Evolutionary conservation across 2,113 vertebrate species (phyloP).

Genomic region (Pedionomus torquatus): DNA sequence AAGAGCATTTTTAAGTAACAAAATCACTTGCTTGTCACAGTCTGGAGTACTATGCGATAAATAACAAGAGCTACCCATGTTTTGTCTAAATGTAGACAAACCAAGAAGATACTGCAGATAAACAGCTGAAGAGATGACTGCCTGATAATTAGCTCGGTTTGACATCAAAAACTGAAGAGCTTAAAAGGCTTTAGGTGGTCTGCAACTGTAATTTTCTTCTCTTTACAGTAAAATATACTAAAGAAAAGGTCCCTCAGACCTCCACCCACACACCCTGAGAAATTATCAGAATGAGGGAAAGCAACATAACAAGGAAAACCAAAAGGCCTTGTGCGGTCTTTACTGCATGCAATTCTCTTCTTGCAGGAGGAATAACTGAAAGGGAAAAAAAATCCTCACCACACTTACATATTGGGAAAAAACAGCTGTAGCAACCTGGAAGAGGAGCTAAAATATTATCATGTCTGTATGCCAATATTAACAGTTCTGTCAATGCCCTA

Average conservation of each 20-base stretch:
- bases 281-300: background rate
- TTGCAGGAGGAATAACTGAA: background rate
- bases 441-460: background rate
- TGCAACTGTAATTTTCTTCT: background rate
- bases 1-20: background rate
- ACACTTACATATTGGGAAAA: background rate
- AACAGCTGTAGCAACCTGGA: background rate
- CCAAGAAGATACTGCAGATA: background rate
- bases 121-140: background rate
- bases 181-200: background rate
- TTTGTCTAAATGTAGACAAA: background rate
- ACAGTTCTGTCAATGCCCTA: background rate
- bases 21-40: background rate
- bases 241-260: background rate
- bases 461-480: background rate
- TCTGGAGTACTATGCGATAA: background rate
- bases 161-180: background rate
- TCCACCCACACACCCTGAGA: background rate
- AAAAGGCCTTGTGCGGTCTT: background rate
- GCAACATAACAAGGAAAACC: background rate
- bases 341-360: background rate
- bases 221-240: background rate
- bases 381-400: background rate
- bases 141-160: background rate
- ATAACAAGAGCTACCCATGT: background rate